A percentile compares a stretch with the other conserved stretches of the same genome.
phyloP scores from a whole-genome alignment of 2,797 vertebrate genomes.

The Balearica regulorum region DNA sequence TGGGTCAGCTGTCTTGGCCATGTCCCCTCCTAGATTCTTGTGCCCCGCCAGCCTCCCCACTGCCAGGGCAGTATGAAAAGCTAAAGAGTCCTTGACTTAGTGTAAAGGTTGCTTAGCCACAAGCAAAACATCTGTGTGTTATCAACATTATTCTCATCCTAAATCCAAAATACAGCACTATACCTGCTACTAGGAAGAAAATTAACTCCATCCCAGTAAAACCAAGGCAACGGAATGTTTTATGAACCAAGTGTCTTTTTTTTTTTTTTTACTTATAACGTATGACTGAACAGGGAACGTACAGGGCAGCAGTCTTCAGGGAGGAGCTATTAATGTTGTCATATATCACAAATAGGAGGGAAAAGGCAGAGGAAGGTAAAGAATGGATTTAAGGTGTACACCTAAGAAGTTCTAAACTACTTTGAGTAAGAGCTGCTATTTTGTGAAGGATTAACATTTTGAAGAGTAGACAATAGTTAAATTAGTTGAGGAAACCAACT shows the following conservation, averaged over 20 bases:
- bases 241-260: not conserved
- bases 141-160: too few species aligned
- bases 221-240: not conserved
- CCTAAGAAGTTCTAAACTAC: not conserved
- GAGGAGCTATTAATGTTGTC: not conserved
- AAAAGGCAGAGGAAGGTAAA: not conserved
- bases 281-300: not conserved
- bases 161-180: too few species aligned
- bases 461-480: not conserved
- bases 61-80: too few species aligned
- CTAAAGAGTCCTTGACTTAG: too few species aligned
- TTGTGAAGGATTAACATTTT: not conserved
- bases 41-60: too few species aligned
- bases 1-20: too few species aligned
- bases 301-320: not conserved
- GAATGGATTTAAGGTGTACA: not conserved
- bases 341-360: not conserved
- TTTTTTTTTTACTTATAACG: not conserved
- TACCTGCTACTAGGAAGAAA: too few species aligned
- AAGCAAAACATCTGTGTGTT: too few species aligned
- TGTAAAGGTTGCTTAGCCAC: too few species aligned
- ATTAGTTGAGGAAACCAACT: not conserved
- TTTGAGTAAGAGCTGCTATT: not conserved
- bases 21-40: too few species aligned
- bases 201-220: too few species aligned